Percentiles rank a stretch among this genome's conserved stretches.
Evolutionary conservation across 2,113 vertebrate species (phyloP).

Genomic region (Poicephalus gulielmi): DNA sequence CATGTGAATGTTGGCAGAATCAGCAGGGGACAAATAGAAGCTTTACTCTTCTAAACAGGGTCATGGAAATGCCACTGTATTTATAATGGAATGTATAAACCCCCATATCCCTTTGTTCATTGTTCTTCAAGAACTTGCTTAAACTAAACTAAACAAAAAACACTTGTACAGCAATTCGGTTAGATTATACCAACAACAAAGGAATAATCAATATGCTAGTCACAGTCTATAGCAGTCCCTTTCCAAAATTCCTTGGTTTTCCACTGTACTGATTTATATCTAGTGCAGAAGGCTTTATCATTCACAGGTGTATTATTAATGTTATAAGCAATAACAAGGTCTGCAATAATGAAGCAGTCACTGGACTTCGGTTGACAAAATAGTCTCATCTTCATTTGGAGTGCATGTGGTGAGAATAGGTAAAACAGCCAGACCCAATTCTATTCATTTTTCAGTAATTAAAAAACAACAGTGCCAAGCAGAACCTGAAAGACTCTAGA

Average conservation of each 20-base stretch:
- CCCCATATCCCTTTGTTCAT: slow-evolving; percentile 25
- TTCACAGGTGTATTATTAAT: background rate
- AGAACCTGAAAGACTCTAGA: background rate
- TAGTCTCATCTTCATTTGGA: background rate
- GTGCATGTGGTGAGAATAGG: background rate
- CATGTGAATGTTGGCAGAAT: slow-evolving; percentile 56
- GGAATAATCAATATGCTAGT: background rate
- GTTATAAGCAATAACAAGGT: background rate
- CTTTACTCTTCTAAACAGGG: slow-evolving; percentile 61
- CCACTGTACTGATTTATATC: background rate
- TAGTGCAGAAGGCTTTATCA: background rate
- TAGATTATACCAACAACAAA: background rate
- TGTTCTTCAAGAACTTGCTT: slow-evolving; percentile 33
- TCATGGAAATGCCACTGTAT: slow-evolving; percentile 42
- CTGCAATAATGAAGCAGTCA: background rate
- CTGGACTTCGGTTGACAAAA: background rate
- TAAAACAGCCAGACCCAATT: background rate
- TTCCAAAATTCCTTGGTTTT: background rate
- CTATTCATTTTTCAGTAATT: background rate
- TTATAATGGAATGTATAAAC: slow-evolving; percentile 26
- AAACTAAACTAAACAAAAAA: background rate
- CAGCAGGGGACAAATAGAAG: slow-evolving; percentile 59
- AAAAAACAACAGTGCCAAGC: background rate
- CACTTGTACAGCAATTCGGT: slow-evolving; percentile 19
- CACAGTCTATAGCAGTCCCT: background rate